phyloP scores from a whole-genome alignment of 1,140 invertebrate species.

The Atta colombica region DNA sequence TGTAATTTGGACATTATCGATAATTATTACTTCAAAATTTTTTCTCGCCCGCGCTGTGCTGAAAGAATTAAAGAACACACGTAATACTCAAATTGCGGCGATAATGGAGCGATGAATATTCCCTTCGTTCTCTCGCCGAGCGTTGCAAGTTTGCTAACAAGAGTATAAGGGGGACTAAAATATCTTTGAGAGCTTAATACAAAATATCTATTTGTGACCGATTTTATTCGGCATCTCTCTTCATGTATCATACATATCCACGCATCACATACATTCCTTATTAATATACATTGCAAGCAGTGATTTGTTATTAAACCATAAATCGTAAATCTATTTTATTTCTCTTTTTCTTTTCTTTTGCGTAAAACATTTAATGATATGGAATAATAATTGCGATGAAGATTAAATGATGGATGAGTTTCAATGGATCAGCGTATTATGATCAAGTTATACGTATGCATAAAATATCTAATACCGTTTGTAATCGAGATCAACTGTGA shows the following conservation, averaged over 20 bases:
- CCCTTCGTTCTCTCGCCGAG: not conserved
- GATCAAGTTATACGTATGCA: slow-evolving; percentile 29
- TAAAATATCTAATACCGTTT: slow-evolving; percentile 42
- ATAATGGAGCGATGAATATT: not conserved
- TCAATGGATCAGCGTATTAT: slow-evolving; percentile 32
- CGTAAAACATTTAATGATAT: slow-evolving; percentile 66
- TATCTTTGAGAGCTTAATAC: slow-evolving; percentile 25
- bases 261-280: slow-evolving; percentile 8
- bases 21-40: slow-evolving; percentile 12
- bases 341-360: not conserved
- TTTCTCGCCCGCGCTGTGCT: not conserved
- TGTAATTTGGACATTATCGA: slow-evolving; percentile 30
- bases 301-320: slow-evolving; percentile 39
- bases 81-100: not conserved
- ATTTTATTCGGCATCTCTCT: slow-evolving; percentile 1
- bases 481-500: slow-evolving; percentile 51
- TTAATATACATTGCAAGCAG: slow-evolving; percentile 21
- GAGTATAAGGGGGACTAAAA: not conserved
- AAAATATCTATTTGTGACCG: slow-evolving; percentile 9
- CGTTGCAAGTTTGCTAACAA: slow-evolving; percentile 6
- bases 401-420: slow-evolving; percentile 38
- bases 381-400: slow-evolving; percentile 38
- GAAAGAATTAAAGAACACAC: slow-evolving; percentile 1
- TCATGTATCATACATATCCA: not conserved
- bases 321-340: slow-evolving; percentile 6